Evolutionary conservation across 64 coral and sea anemone genomes (phyloP).

Genomic region (Montipora sp.): DNA sequence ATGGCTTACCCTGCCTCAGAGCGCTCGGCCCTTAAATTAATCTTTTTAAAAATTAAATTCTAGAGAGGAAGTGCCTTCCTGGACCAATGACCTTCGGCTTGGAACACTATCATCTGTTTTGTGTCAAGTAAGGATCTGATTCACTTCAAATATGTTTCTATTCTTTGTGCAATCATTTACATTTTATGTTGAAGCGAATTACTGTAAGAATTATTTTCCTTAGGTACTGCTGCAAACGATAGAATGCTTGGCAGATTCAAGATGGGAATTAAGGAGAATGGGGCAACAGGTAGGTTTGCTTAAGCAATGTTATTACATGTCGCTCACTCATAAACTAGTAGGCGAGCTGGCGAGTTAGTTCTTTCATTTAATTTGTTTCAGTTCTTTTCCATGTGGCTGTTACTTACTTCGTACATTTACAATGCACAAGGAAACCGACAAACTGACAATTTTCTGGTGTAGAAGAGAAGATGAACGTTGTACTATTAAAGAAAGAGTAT

Average conservation of each 20-base stretch:
- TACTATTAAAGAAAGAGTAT: not conserved
- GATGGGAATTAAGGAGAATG: constrained; percentile 88
- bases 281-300: constrained; percentile 57
- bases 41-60: not conserved
- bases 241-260: constrained; percentile 79
- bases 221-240: constrained; percentile 77
- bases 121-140: constrained; percentile 37
- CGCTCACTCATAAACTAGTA: not conserved
- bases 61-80: constrained; percentile 49
- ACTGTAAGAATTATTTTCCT: not conserved
- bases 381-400: no score
- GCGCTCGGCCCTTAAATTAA: not conserved
- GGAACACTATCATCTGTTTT: constrained; percentile 49
- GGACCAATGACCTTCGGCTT: constrained; percentile 53
- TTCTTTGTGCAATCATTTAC: no score
- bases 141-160: not conserved
- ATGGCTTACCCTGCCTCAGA: no score
- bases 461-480: not conserved
- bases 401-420: no score
- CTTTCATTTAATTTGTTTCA: no score
- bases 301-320: not conserved
- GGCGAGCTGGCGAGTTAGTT: no score
- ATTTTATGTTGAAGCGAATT: no score
- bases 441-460: not conserved
- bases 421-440: not conserved